Evolutionary conservation across 2,113 vertebrate species (phyloP), one percentile per base, ranked within the genome.

Genomic region (Turnix velox): DNA sequence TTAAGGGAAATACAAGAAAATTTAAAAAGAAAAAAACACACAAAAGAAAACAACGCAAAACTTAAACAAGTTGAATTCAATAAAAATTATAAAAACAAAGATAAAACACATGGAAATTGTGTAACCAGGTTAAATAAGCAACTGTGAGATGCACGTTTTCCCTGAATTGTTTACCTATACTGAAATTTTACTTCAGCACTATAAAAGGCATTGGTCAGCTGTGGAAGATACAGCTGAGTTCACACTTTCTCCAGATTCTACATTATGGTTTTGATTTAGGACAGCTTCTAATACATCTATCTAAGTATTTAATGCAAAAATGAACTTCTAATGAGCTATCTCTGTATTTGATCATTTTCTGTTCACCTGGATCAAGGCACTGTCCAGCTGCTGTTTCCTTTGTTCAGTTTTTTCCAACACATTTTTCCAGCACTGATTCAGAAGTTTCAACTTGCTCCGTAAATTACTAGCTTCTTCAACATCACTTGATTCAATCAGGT

Each of bases 391-490:
- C 73, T 98, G 98, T 79, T 98, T 99, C 95, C 99, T 98, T 96
- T 98, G 98, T 74, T 98, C 97, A 11, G 98, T 98, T 98, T 99
- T 99, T 97, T 99, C 98, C 97, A 98, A 96, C 94, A 99, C 98
- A 37, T 96, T 98, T 96, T 98, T 98, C 99, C 99, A 99, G 82
- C 98, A 97, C 92, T 98, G 98, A 96, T 98, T 98, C 86, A 99
- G 97, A 95, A 98, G 98, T 91, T 99, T 98, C 92, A 99, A 94
- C 94, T 99, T 99, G 96, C 97, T 98, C 96, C 97, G 98, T 85
- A 99, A 97, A 95, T 97, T 98, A 52, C 98, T 98, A 35, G 99
- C 99, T 97, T 99, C 99, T 97, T 99, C 99, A 96, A 99, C 98
- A 31, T 98, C 99, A 46, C 98, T 99, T 51, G 98, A 99, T 83